A percentile compares a stretch with the other conserved stretches of the same genome.
Evolutionary conservation across 1,140 invertebrate species (phyloP).

Genomic region (Zophobas atratus): DNA sequence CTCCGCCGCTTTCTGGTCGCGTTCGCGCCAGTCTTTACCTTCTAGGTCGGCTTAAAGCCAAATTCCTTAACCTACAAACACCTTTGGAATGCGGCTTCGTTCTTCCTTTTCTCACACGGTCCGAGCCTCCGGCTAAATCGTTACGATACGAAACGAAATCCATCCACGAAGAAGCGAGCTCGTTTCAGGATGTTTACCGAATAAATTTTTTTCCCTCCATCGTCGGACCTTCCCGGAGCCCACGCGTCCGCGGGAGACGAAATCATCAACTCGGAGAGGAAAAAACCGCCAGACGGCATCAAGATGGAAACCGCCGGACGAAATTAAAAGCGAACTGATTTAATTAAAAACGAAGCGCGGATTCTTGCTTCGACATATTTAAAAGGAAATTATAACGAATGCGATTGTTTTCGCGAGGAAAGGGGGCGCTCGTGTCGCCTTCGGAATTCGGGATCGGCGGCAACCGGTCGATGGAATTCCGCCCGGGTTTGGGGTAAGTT

Average conservation of each 20-base stretch:
- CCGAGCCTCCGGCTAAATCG: slow-evolving; percentile 52
- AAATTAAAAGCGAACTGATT: slow-evolving; percentile 30
- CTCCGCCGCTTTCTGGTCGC: slow-evolving; percentile 35
- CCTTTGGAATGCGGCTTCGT: slow-evolving; percentile 66
- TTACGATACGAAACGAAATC: slow-evolving; percentile 38
- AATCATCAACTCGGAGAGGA: background rate
- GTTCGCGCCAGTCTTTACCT: slow-evolving; percentile 47
- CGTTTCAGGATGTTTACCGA: slow-evolving; percentile 28
- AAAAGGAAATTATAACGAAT: slow-evolving; percentile 23
- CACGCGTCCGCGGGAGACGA: slow-evolving; percentile 5
- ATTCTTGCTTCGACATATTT: slow-evolving; percentile 19
- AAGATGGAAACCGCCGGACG: background rate
- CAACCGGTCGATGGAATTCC: background rate
- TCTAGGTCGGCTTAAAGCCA: slow-evolving; percentile 60
- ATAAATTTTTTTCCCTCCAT: slow-evolving; percentile 15
- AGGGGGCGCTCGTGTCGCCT: background rate
- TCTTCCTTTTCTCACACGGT: slow-evolving; percentile 61
- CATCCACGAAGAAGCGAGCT: slow-evolving; percentile 5
- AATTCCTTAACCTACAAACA: slow-evolving; percentile 67
- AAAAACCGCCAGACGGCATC: background rate
- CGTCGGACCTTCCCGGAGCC: background rate
- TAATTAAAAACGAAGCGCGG: slow-evolving; percentile 33
- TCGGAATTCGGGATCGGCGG: background rate
- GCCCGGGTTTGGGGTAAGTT: background rate
- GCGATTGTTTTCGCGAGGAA: slow-evolving; percentile 6